These are phyloP conservation scores for Enoplosus armatus DNA, from an alignment of 2,797 vertebrate genomes.

Conservation along the genomic window DNA sequence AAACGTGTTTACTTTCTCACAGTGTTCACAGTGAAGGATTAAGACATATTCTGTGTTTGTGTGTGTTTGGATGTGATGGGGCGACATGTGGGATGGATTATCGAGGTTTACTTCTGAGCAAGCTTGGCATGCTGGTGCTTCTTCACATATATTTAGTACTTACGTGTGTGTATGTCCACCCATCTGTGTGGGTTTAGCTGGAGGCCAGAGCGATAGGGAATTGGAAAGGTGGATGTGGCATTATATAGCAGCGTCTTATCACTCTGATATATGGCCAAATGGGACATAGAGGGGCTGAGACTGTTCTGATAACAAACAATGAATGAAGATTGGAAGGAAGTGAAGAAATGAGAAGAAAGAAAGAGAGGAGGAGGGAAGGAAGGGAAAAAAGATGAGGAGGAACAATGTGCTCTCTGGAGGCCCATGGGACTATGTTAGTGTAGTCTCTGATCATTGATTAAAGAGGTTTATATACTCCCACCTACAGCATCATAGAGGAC, in stretches of 20 bases:
- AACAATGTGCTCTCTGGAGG: conserved; percentile 50
- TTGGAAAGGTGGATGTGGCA: conserved; percentile 48
- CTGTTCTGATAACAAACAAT: conserved; percentile 58
- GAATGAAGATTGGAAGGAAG: conserved; percentile 47
- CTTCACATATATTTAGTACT: conserved; percentile 40
- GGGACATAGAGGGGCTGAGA: conserved; percentile 53
- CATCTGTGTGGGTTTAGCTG: conserved; percentile 68
- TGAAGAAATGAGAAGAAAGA: conserved; percentile 17
- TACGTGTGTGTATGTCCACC: conserved; percentile 43
- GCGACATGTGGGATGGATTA: conserved; percentile 60
- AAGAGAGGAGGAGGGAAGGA: background rate
- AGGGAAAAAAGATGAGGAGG: conserved; percentile 14
- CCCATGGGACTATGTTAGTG: conserved; percentile 61
- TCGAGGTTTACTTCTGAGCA: conserved; percentile 48
- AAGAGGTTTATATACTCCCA: conserved; percentile 78
- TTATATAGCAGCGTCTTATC: conserved; percentile 65
- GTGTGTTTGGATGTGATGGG: conserved; percentile 34
- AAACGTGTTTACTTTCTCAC: conserved; percentile 46
- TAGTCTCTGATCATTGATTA: conserved; percentile 83
- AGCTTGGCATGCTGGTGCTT: conserved; percentile 44
- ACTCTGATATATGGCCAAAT: conserved; percentile 69
- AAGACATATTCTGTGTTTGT: conserved; percentile 38
- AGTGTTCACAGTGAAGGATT: conserved; percentile 48
- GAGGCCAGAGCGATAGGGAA: conserved; percentile 49
- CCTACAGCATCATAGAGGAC: conserved; percentile 70